Evolutionary conservation across 2,888 invertebrate genomes (phyloP), one percentile per base, ranked within the genome.

Genomic region (Lasius fuliginosus): DNA sequence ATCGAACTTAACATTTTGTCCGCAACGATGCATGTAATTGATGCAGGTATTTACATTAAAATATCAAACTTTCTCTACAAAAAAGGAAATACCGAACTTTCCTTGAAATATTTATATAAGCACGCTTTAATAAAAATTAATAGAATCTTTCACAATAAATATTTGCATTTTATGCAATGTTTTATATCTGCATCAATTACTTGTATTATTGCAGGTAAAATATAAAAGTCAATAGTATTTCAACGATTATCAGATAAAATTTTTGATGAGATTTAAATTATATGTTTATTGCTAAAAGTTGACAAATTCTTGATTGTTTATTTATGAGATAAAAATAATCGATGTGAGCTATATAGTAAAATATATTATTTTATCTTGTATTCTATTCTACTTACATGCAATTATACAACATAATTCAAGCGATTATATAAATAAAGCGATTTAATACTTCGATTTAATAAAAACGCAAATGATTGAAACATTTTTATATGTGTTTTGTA

Each of bases 41-140:
- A 18, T 46, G 46, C 74, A 18, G 12, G 8, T 60, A 74, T 46
- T 40, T 68, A 76, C 49, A 30, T 8, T 30, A 15, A 27, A 74
- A 64, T 46, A 60, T 15, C 15, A 15, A 42, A 46, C 42, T 30
- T 27, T 60, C 15, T 8, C 3, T 15, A 12, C 5, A 30, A 60
- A 60, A 30, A 53, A 53, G 8, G 3, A 18, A 18, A 30, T 30
- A 33, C 62, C 4, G 58, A 27, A 23, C 11, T 42, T 27, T 56
- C 18, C 5, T 30, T 15, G 9, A 30, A 8, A 46, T n/a, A 46
- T 64, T 46, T 64, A 46, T 71, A 15, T 11, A 74, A 73, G 58
- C 30, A 64, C 11, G 4, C 5, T 36, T 36, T 64, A 9, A 64
- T 46, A 27, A 73, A 23, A 58, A 58, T 68, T 0, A 18, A 60